Evolutionary conservation across 2,888 invertebrate genomes (phyloP).

Genomic region (Drosophila anomalata): DNA sequence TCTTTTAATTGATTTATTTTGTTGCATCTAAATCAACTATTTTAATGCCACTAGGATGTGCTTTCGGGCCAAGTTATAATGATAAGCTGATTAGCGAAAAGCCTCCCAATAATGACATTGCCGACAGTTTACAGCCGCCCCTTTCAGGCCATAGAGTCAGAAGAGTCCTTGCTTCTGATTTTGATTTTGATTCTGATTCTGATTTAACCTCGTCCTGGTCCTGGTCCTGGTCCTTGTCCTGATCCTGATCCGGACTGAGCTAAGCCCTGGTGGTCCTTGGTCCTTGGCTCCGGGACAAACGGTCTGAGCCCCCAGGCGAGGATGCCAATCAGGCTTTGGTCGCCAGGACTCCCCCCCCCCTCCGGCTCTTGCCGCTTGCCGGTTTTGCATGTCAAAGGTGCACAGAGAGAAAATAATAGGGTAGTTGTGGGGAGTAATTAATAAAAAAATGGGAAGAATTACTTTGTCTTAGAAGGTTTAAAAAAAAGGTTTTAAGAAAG

Average conservation of each 20-base stretch:
- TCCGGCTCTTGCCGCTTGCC: neutral
- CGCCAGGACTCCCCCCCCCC: neutral
- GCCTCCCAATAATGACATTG: constrained; percentile 65
- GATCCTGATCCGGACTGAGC: constrained; percentile 16
- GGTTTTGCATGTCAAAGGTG: constrained; percentile 31
- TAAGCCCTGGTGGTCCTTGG: neutral
- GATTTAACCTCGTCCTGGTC: neutral
- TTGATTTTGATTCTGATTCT: neutral
- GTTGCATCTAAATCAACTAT: constrained; percentile 30
- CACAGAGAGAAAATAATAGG: neutral
- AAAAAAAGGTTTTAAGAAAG: no score
- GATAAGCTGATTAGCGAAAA: constrained; percentile 72
- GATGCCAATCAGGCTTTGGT: constrained; percentile 41
- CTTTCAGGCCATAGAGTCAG: neutral
- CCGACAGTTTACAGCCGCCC: constrained; percentile 55
- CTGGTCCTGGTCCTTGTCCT: constrained; percentile 11
- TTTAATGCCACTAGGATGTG: constrained; percentile 45
- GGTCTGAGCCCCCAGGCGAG: constrained; percentile 38
- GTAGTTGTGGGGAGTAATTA: neutral
- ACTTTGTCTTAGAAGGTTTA: no score
- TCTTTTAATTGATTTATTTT: constrained; percentile 64
- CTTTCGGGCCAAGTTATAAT: constrained; percentile 51
- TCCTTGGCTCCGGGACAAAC: constrained; percentile 12
- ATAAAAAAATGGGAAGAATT: no score
- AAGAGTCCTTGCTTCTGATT: neutral